Conservation (phyloP, 2,113 vertebrate species). For the Maylandia zebra region DNA sequence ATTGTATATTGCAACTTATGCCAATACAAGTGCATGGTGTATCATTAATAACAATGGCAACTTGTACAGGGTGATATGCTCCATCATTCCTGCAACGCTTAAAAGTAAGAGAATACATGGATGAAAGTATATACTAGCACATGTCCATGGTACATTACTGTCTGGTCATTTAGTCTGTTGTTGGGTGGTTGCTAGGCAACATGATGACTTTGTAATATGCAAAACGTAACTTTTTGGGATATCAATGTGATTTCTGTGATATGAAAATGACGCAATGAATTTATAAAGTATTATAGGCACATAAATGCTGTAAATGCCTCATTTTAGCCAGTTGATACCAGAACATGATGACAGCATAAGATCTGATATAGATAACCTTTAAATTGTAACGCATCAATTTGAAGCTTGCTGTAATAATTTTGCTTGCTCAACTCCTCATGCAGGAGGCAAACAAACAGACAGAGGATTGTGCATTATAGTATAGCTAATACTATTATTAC, state of each 20-base stretch:
- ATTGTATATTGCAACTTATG: background rate
- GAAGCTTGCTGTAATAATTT: background rate
- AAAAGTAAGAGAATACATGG: background rate
- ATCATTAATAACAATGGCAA: background rate
- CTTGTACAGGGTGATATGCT: background rate
- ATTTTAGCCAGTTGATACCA: background rate
- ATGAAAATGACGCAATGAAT: background rate
- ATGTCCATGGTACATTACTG: background rate
- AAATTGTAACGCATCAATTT: background rate
- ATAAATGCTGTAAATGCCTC: background rate
- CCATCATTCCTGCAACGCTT: background rate
- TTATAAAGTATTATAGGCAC: background rate
- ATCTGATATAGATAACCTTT: background rate
- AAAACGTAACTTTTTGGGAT: background rate
- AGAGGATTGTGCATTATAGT: background rate
- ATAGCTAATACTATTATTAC: background rate
- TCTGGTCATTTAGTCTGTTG: background rate
- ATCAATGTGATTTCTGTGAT: background rate
- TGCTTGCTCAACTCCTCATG: background rate
- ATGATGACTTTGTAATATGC: background rate
- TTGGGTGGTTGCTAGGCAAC: background rate
- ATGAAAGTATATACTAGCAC: background rate
- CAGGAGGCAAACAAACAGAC: background rate
- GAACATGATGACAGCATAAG: background rate
- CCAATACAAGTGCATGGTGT: background rate